Evolutionary conservation across 2,888 invertebrate species (phyloP), one percentile per base, ranked within the genome.

Genomic region (Epinotia brunnichana): DNA sequence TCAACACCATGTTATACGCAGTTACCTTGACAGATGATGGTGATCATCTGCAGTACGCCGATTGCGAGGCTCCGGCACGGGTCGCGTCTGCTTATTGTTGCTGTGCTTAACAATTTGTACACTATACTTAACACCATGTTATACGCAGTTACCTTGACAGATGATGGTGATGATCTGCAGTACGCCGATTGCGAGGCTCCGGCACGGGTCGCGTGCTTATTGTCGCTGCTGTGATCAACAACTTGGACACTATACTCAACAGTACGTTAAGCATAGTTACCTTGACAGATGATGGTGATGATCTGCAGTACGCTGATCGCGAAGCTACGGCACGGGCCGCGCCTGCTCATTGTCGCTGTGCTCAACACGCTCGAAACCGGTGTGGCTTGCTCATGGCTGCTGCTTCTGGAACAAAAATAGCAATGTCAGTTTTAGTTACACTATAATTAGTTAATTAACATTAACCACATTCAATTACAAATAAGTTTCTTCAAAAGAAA

Each of bases 281-380:
- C 95, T 90, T 95, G 94, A 81, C 94, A 94, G 81, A 95, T 94
- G 78, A 95, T 94, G 56, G 94, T 95, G 77, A 94, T 94, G 82
- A 95, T 94, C 79, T 95, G 95, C 77, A 95, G 90, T 81, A 94
- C 85, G 88, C 94, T 94, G 83, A 95, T 94, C 75, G 94, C 92
- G 78, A 95, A 86, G 84, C 94, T 90, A 82, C 88, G 85, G 83
- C 87, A 89, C 74, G 91, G 88, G 76, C 88, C 88, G 71, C 91
- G 81, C 77, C 88, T 85, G 81, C 79, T 86, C 92, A 92, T 92
- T 82, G 82, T 78, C 81, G 83, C 81, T 64, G 61, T 48, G 79
- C 78, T 73, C 79, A 76, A 81, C 61, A 72, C 82, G 81, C 75
- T 74, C 78, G 75, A 76, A 54, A 72, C 74, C 76, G 53, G 56